Evolutionary conservation across 92 coral and sea anemone genomes (phyloP), one percentile per base, ranked within the genome.

Genomic region (Porites divaricata): DNA sequence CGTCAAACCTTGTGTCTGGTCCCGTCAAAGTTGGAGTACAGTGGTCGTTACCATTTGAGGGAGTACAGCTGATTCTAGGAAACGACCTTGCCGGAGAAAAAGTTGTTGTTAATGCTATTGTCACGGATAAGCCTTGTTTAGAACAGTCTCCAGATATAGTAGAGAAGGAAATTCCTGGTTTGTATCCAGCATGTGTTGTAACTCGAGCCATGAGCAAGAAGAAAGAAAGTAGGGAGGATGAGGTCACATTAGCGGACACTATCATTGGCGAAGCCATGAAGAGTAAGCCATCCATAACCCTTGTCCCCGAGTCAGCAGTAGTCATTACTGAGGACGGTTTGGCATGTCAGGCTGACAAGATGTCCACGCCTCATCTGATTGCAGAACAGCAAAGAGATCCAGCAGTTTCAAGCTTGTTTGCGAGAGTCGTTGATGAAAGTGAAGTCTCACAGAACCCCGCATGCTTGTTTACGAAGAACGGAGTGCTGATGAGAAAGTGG

Each of bases 301-400:
- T 28, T 28, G 41, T 28, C 41, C 41, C 41, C 41, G 41, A 28
- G 41, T 5, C 5, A 28, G 41, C 41, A 5, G 41, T 28, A 28
- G 41, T 2, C 41, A 5, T 28, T 28, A 28, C 41, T 5, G 41
- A 2, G 41, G 69, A 21, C 21, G 22, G 21, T 64, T 64, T 64
- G 69, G 10, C 35, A 64, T 20, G 0, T 12, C 17, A 64, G 69
- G 69, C 69, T 24, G 69, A 64, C 22, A 64, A 64, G 69, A 64
- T 64, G 69, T 64, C 69, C 67, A 85, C 52, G 59, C 35, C 81
- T 59, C 78, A 89, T 49, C 92, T 89, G 50, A 74, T 89, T 63
- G 48, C 72, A 11, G 92, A 89, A 75, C 92, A 89, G 76, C 81
- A 85, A 17, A 65, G 75, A 70, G 90, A 89, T 62, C 86, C 93